Evolutionary conservation across 2,113 vertebrate species (phyloP).

Genomic region (Halichoerus grypus): DNA sequence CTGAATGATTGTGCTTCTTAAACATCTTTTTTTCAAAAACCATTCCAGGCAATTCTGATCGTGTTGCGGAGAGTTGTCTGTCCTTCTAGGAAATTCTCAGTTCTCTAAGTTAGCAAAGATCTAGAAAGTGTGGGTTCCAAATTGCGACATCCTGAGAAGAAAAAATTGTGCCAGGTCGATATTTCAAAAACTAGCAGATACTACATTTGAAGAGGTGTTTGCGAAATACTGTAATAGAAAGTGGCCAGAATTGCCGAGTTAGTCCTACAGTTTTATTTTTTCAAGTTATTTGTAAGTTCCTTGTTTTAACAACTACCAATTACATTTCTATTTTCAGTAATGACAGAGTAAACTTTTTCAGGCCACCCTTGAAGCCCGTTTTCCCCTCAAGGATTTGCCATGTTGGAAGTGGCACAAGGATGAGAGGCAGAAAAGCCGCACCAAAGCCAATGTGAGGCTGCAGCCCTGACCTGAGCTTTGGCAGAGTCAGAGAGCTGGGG

Average conservation of each 20-base stretch:
- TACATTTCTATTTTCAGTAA: constrained; percentile 24
- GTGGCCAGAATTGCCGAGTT: not conserved
- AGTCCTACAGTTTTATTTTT: not conserved
- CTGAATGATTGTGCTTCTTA: not conserved
- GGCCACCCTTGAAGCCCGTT: not conserved
- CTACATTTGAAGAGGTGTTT: not conserved
- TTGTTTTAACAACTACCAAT: constrained; percentile 34
- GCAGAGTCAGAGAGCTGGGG: not conserved
- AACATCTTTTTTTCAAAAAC: not conserved
- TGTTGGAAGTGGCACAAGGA: not conserved
- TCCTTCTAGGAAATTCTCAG: not conserved
- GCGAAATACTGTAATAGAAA: not conserved
- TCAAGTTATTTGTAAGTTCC: not conserved
- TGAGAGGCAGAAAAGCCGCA: not conserved
- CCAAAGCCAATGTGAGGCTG: not conserved
- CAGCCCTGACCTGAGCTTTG: not conserved
- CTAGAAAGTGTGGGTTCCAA: not conserved
- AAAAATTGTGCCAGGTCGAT: not conserved
- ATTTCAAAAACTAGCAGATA: not conserved
- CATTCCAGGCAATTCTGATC: not conserved
- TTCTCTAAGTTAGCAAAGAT: not conserved
- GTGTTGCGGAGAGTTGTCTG: not conserved
- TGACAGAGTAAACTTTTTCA: not conserved
- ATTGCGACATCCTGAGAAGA: not conserved
- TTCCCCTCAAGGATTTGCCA: not conserved